Base-by-base conservation (phyloP, 2,113 vertebrate genomes). In the Amblyornis subalaris region DNA sequence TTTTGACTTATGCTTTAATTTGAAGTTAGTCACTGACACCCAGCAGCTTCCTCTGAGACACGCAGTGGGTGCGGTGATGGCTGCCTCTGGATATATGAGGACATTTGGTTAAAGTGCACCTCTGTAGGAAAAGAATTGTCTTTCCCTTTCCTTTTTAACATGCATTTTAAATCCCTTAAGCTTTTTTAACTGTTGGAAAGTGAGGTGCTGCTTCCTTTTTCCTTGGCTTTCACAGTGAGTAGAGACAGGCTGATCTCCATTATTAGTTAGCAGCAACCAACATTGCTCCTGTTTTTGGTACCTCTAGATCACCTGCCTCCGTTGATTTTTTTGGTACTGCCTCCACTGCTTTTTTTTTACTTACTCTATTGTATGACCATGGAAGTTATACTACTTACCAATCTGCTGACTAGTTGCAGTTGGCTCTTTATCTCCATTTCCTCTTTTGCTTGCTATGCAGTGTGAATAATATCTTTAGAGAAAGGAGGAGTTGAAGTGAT, bases 281-380 rank as follows among this genome's bases (percentile, higher is more conserved):
- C 23, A n/a, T 35, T 60, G 33, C 53, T 87, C 25, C 29, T 73
- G 26, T n/a, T 72, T 36, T 76, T 66, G 58, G 26, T 88, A 42
- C 29, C 28, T 26, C 10, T 70, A 15, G 24, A 31, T 93, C 60
- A 55, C 69, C 38, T 55, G 67, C 44, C 35, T 86, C 36, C 10
- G 36, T 38, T 38, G 36, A 38, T 38, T 38, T 38, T 38, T 38
- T 8, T 38, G 36, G 5, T 44, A 6, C 38, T 70, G 51, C 29
- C 13, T 64, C 44, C 28, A 8, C 23, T 65, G 33, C 23, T 86
- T 90, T 93, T 90, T 93, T 65, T 79, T 73, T 69, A n/a, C 24
- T 67, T 75, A 14, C 2, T 33, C 7, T 55, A 0, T 62, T 55
- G 7, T 61, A 44, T 51, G 17, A 57, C 14, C 1, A 3, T 72